Conservation (phyloP, 2,888 invertebrate genomes). For the Amblyjoppa fuscipennis region DNA sequence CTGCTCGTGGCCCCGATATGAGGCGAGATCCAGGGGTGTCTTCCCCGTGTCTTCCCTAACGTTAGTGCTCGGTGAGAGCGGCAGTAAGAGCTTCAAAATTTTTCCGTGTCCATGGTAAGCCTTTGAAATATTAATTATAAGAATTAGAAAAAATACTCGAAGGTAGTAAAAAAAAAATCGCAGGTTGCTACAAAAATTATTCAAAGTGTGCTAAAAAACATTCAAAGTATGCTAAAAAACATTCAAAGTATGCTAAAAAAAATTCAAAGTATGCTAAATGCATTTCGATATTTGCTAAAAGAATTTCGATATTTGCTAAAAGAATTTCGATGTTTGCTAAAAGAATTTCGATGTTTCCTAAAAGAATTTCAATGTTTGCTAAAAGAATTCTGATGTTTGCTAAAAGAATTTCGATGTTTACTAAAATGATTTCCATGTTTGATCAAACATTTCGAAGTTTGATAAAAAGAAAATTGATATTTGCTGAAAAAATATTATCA, state of each 20-base stretch:
- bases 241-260: neutral
- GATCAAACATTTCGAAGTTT: neutral
- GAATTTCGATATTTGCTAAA: neutral
- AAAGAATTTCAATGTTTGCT: no score
- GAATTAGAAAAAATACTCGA: neutral
- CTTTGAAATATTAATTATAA: slow-evolving; percentile 62
- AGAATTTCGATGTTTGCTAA: no score
- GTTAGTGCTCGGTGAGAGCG: slow-evolving; percentile 87
- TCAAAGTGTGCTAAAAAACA: neutral
- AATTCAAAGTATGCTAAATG: neutral
- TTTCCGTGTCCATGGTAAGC: slow-evolving; percentile 87
- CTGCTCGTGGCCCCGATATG: slow-evolving; percentile 86
- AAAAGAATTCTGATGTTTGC: neutral
- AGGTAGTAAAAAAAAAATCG: neutral
- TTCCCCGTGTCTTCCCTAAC: slow-evolving; percentile 87
- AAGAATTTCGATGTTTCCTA: no score
- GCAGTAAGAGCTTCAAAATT: slow-evolving; percentile 86
- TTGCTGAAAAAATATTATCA: neutral
- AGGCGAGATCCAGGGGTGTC: slow-evolving; percentile 88
- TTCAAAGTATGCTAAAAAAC: neutral
- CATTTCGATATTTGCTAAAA: neutral
- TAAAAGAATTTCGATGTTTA: neutral
- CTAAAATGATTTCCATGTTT: neutral
- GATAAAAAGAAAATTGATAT: neutral
- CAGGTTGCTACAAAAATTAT: neutral